phyloP scores from a whole-genome alignment of 2,888 invertebrate genomes.

The Sphinx pinastri region DNA sequence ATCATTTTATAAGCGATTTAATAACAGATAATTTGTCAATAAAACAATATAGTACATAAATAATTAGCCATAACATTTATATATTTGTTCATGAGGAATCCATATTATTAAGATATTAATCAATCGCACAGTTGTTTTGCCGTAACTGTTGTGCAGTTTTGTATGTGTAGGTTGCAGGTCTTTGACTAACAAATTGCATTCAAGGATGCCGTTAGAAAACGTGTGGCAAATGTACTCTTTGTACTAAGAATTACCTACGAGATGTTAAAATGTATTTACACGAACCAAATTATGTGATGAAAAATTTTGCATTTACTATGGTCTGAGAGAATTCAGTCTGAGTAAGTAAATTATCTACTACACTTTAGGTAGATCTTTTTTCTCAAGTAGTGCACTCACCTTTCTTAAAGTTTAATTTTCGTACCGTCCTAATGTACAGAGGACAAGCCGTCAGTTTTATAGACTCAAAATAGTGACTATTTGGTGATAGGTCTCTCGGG shows the following conservation, averaged over 20 bases:
- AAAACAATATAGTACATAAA: background rate
- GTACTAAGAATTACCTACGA: background rate
- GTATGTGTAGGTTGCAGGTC: conserved; percentile 15
- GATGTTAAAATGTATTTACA: background rate
- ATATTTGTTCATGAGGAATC: background rate
- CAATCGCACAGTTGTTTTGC: background rate
- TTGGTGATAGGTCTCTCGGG: too few relatives aligned
- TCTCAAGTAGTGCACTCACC: too few relatives aligned
- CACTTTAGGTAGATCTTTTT: too few relatives aligned
- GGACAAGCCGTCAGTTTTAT: too few relatives aligned
- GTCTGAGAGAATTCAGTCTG: too few relatives aligned
- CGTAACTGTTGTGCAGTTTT: conserved; percentile 1
- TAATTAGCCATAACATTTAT: background rate
- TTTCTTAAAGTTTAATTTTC: too few relatives aligned
- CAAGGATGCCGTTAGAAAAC: conserved; percentile 20
- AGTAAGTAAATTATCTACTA: too few relatives aligned
- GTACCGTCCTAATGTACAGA: too few relatives aligned
- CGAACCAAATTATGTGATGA: background rate
- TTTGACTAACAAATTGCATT: conserved; percentile 18
- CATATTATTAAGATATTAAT: background rate
- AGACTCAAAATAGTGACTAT: too few relatives aligned
- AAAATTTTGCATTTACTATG: too few relatives aligned
- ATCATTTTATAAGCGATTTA: too few relatives aligned
- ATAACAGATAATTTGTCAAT: too few relatives aligned
- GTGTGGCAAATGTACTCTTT: background rate